Base-by-base conservation (phyloP, 2,888 invertebrate species). In the Cheilosia grossa region DNA sequence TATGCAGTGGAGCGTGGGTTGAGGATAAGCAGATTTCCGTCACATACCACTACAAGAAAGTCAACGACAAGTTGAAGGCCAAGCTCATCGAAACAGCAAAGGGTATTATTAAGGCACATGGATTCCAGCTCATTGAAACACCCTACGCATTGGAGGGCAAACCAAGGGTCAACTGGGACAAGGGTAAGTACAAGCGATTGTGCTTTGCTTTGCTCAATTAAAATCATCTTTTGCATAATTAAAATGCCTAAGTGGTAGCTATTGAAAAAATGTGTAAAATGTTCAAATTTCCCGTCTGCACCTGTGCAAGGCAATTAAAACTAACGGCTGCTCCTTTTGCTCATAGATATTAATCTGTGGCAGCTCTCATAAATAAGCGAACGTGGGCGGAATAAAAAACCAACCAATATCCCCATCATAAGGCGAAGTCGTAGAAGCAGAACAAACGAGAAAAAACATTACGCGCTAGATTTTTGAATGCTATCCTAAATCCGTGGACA, bases 101-200 rank as follows among this genome's bases (percentile, higher is more conserved):
- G 89, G 93, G 93, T 85, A 91, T 96, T 87, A 95, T 96, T 87
- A 94, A 94, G 89, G 92, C 93, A 30, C 93, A 94, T 44, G 95
- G 95, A 44, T 96, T 96, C 91, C 93, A 94, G 88, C 94, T 95
- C 19, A 95, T 94, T 59, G 92, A 94, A 87, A 95, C 96, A 0
- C 95, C 95, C 88, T 95, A 95, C 87, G 96, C 96, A 27, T 93
- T 96, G 75, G 96, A 96, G 90, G 96, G 96, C 15, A 95, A 95
- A 89, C 96, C 96, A 61, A 95, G 96, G 40, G 95, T 96, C 21
- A 94, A 95, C 89, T 96, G 96, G 96, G 95, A 96, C 90, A 96
- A 96, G 91, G 96, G 95, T 92, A 66, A 90, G 90, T 89, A 42
- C 42, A 21, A 19, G 40, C 40, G 37, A 30, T 30, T 30, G 0